Base-by-base conservation (phyloP, 1,140 invertebrate species). In the Atta cephalotes region DNA sequence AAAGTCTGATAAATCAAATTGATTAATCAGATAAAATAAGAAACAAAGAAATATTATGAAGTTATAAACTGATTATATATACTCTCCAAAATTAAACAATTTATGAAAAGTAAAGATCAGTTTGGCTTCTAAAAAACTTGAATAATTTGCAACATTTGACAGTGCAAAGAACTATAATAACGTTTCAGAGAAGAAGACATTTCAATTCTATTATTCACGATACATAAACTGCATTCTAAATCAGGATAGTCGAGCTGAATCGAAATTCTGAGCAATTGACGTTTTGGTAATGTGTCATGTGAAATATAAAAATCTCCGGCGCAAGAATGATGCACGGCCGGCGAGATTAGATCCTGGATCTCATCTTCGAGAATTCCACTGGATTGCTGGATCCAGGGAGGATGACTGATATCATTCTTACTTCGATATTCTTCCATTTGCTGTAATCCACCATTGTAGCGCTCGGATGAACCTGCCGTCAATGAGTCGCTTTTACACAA, bases 381-480 rank as follows among this genome's bases (percentile, higher is more conserved):
- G 35, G 18, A 25, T 58, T 81, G 18, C 56, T 85, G 72, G 78
- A 87, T 28, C 53, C 39, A 28, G n/a, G n/a, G 16, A 86, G 53
- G 76, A n/a, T 6, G 21, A 77, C 49, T 21, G 39, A 45, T 14
- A 14, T 78, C 10, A 10, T 87, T 89, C 94, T 95, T 95, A 99
- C 98, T 96, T 99, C 98, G 93, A 99, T 99, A 94, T 99, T 97
- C 94, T 99, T 99, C 98, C 98, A 99, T 94, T 98, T 99, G 95
- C 98, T 99, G 95, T 99, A 99, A 95, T 99, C 98, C 65, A 98
- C 98, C 98, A 98, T 98, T 60, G 85, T 91, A 18, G 5, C 18
- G 16, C 5, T 7, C 1, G 72, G n/a, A 58, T 62, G 51, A 49
- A 35, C 0, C 39, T 66, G 21, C 14, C 18, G 25, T 31, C 10